A percentile compares a stretch with the other conserved stretches of the same genome.
Conservation (phyloP, 2,888 invertebrate species). For the Drosophila atroscutellata region DNA sequence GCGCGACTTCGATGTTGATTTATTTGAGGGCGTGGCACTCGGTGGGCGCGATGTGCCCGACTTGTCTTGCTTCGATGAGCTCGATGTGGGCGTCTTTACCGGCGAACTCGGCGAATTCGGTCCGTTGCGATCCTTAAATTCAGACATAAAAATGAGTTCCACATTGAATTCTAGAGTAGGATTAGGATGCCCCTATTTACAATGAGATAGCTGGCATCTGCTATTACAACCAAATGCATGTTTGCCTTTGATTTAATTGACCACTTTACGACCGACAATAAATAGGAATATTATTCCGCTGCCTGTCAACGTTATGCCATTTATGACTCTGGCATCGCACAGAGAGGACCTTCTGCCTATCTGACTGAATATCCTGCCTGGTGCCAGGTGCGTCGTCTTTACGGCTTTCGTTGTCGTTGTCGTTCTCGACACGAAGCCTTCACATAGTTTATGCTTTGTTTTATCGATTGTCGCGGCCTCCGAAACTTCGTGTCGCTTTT, state of each 20-base stretch:
- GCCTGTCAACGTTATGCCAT: slow-evolving; percentile 74
- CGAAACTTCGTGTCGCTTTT: slow-evolving; percentile 59
- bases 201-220: slow-evolving; percentile 74
- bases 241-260: slow-evolving; percentile 33
- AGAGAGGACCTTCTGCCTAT: slow-evolving; percentile 22
- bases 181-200: slow-evolving; percentile 48
- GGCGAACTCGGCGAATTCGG: slow-evolving; percentile 89
- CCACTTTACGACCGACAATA: slow-evolving; percentile 51
- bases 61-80: slow-evolving; percentile 83
- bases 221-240: slow-evolving; percentile 81
- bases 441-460: slow-evolving; percentile 81
- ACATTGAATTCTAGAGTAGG: not conserved
- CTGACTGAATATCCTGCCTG: slow-evolving; percentile 14
- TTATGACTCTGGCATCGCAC: slow-evolving; percentile 52
- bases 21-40: slow-evolving; percentile 85
- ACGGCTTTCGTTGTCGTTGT: slow-evolving; percentile 34
- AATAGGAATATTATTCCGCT: slow-evolving; percentile 35
- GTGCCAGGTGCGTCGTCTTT: slow-evolving; percentile 36
- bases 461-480: slow-evolving; percentile 82
- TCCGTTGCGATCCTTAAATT: slow-evolving; percentile 87
- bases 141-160: not conserved
- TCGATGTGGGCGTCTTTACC: slow-evolving; percentile 88
- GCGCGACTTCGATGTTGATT: slow-evolving; percentile 83
- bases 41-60: slow-evolving; percentile 84
- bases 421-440: slow-evolving; percentile 70